Base-by-base conservation (phyloP, 2,797 vertebrate genomes). In the Sebastes itinus region DNA sequence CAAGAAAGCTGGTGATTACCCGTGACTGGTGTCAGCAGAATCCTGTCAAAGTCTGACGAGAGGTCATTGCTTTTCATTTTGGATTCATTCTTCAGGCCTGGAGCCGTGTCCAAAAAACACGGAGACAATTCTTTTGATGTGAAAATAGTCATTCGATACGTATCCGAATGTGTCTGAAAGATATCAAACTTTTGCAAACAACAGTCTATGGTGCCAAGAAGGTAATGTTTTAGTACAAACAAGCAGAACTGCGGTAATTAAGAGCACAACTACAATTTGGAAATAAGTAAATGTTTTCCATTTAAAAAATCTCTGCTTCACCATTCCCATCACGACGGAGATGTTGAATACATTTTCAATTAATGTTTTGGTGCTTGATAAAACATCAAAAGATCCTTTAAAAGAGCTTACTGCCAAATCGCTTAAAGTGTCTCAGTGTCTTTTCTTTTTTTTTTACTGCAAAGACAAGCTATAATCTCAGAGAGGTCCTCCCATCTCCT, bases 381-480 rank as follows among this genome's bases (percentile, higher is more conserved):
- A 89, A 90, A 88, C 81, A 88, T 91, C 81, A 90, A 92, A 87
- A 52, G 75, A 81, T 67, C 46, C 35, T 68, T 87, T 78, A 86
- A 87, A 89, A 67, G 27, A 81, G 80, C 73, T 69, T 68, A 78
- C 78, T 90, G 82, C 84, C 81, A 88, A 91, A 85, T 82, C 33
- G 16, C 79, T 86, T 86, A 79, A 87, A 83, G 77, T 78, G 70
- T 77, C 60, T 72, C 52, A 62, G 60, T 87, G 78, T 80, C 81
- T 82, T 70, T 56, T 42, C 38, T 55, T 13, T 79, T 83, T 83
- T 71, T 86, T 90, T 83, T 42, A 80, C 71, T 76, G 83, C 87
- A 80, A 88, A 87, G 65, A 88, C 54, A 81, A 87, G 88, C 83
- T 83, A 80, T 87, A 90, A 92, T 92, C 85, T 87, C 74, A 75